These are phyloP conservation scores for Rambutsinella grinnellia DNA, from an alignment of 2,888 invertebrate species.

Conservation along the genomic window DNA sequence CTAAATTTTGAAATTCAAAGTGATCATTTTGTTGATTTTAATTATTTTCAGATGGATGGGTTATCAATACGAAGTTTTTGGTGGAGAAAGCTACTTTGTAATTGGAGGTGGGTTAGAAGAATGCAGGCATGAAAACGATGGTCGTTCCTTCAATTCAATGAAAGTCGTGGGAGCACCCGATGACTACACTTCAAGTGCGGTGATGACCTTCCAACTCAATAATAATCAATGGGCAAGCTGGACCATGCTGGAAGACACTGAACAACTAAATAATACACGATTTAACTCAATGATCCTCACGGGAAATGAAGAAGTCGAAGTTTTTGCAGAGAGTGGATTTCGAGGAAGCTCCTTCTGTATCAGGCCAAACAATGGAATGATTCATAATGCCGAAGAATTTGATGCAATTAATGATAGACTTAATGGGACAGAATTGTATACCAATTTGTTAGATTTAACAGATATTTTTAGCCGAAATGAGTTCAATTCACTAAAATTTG, in stretches of 20 bases:
- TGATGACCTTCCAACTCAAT: background rate
- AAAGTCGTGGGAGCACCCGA: constrained; percentile 2
- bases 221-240: background rate
- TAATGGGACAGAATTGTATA: background rate
- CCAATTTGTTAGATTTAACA: background rate
- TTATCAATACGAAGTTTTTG: constrained; percentile 1
- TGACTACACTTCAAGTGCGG: background rate
- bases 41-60: constrained; percentile 14
- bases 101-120: background rate
- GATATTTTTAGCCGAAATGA: constrained; percentile 1
- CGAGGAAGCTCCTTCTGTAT: constrained; percentile 4
- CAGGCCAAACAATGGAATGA: constrained; percentile 12
- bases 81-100: background rate
- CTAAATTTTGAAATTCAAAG: too few relatives aligned
- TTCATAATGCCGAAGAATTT: background rate
- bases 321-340: constrained; percentile 7
- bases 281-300: background rate
- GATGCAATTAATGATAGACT: background rate
- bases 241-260: background rate
- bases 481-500: constrained; percentile 11
- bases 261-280: background rate
- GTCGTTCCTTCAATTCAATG: background rate
- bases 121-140: constrained; percentile 1
- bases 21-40: too few relatives aligned
- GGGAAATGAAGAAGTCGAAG: constrained; percentile 11